A percentile compares a stretch with the other conserved stretches of the same genome.
Evolutionary conservation across 2,113 vertebrate genomes (phyloP).

Genomic region (Terrapene triunguis): DNA sequence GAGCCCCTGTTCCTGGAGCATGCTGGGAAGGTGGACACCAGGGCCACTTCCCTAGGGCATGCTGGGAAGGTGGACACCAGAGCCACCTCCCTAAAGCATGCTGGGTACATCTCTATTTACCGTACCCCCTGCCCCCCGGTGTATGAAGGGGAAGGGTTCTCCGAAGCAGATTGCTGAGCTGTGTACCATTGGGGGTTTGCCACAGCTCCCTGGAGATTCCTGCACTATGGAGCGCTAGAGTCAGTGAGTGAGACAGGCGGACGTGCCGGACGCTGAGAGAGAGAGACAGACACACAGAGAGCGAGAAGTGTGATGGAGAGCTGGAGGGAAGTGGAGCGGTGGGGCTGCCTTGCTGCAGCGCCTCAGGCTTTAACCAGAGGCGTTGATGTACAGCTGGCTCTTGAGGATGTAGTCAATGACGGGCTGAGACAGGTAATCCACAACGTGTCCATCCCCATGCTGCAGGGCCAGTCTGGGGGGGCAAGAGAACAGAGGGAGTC

Average conservation of each 20-base stretch:
- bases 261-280: conserved; percentile 56
- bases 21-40: conserved; percentile 66
- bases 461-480: conserved; percentile 92
- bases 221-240: conserved; percentile 39
- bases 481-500: not conserved
- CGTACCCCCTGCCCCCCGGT: not conserved
- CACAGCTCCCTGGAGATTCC: conserved; percentile 52
- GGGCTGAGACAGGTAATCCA: conserved; percentile 95
- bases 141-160: conserved; percentile 23
- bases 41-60: conserved; percentile 72
- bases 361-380: conserved; percentile 87
- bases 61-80: conserved; percentile 64
- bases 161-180: conserved; percentile 48
- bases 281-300: conserved; percentile 66
- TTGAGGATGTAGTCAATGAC: conserved; percentile 99
- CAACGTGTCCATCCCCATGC: conserved; percentile 95
- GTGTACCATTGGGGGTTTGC: not conserved
- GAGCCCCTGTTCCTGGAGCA: conserved; percentile 67
- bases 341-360: conserved; percentile 21
- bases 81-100: conserved; percentile 46
- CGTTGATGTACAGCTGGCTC: conserved; percentile 97
- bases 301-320: conserved; percentile 62
- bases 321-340: conserved; percentile 25
- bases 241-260: conserved; percentile 61
- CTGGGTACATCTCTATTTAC: not conserved